Evolutionary conservation across 2,113 vertebrate genomes (phyloP).

Genomic region (Cheirogaleus medius): DNA sequence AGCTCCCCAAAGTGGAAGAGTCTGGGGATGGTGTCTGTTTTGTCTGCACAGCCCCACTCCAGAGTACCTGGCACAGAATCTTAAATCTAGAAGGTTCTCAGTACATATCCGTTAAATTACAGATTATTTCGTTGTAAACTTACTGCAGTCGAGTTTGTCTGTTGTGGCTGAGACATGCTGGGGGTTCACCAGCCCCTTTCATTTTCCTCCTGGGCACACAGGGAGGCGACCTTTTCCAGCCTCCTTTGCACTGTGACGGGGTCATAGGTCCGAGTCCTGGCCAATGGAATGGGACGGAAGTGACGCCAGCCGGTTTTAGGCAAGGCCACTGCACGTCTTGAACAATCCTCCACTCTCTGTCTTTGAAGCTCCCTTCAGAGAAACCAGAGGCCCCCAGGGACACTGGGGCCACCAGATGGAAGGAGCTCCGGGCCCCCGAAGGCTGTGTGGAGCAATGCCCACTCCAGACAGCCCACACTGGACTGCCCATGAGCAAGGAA

Average conservation of each 20-base stretch:
- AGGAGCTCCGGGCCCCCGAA: neutral
- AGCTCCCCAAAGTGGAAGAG: no score
- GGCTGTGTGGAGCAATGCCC: accelerated
- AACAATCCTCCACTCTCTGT: neutral
- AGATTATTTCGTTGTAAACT: neutral
- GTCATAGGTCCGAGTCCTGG: neutral
- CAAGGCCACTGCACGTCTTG: neutral
- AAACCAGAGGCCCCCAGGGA: neutral
- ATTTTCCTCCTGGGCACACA: neutral
- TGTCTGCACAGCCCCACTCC: no score
- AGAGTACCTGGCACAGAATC: neutral
- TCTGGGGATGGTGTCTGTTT: neutral
- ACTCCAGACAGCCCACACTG: neutral
- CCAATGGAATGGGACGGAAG: neutral
- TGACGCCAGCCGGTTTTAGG: neutral
- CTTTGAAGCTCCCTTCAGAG: neutral
- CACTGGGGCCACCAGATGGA: neutral
- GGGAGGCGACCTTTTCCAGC: neutral
- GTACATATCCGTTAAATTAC: neutral
- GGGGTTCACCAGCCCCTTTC: neutral
- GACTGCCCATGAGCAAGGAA: neutral
- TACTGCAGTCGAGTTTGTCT: neutral
- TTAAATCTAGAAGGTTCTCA: neutral
- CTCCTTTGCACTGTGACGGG: neutral
- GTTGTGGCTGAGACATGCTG: neutral